Base-by-base conservation (phyloP, 1,140 invertebrate species). In the Coelopa frigida region DNA sequence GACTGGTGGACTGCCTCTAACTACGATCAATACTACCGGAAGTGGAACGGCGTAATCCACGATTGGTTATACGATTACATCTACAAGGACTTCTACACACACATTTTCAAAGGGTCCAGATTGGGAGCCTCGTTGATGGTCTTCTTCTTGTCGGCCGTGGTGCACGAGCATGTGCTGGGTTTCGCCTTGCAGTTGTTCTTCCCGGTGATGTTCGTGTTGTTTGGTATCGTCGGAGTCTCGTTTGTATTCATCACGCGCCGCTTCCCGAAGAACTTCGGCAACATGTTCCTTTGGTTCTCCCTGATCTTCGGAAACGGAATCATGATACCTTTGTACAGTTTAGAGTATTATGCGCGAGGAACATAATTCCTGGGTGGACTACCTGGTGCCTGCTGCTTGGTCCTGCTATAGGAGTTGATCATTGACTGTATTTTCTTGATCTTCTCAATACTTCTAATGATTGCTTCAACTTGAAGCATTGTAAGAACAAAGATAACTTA, bases 1-100 rank as follows among this genome's bases (percentile, higher is more conserved):
- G 91, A 95, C 57, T 98, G 94, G 94, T 98, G 94, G 94, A 94
- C 89, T 37, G 82, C 82, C 5, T 82, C 81, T 3, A 81, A 81
- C 2, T 95, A 85, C 63, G 78, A 79, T 0, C 75, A 73, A 5
- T 98, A 85, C 61, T 97, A 93, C 63, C 78, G 91, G 14, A 88
- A 84, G 6, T 98, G 94, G 94, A 98, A 98, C 65, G 77, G 88
- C 11, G 82, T 96, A 1, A 91, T 98, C 0, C 85, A 95, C 61
- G 89, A 94, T 51, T 98, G 92, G 92, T 73, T 98, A 0, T 90
- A 94, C 54, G 82, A 83, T 1, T 95, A 96, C 68, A 77, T 98
- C 15, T 97, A 94, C 68, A 83, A 81, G 57, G 93, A 95, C 56
- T 61, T 87, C n/a, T 82, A 81, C 35, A 78, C 78, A 44, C 71